A percentile compares a stretch with the other conserved stretches of the same genome.
Evolutionary conservation across 1,140 invertebrate genomes (phyloP).

Genomic region (Choristoneura fumiferana): DNA sequence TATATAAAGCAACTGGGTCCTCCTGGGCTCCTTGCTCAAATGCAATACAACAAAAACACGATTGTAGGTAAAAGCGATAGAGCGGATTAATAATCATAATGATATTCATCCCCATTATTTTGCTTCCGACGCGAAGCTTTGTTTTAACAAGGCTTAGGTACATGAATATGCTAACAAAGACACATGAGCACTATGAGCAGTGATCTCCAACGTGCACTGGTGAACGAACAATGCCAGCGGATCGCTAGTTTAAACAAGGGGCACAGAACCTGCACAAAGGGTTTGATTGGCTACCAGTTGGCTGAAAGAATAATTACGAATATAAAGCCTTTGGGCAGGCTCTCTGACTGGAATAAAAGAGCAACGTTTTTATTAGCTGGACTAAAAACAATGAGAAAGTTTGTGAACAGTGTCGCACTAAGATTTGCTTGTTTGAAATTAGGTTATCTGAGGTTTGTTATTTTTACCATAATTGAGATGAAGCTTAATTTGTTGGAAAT

Average conservation of each 20-base stretch:
- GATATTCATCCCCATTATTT: constrained; percentile 14
- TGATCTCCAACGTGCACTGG: neutral
- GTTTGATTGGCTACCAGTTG: constrained; percentile 13
- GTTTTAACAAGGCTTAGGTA: constrained; percentile 15
- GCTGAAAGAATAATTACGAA: constrained; percentile 13
- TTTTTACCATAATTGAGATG: no score
- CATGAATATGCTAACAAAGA: constrained; percentile 15
- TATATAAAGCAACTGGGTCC: no score
- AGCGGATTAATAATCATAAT: constrained; percentile 5
- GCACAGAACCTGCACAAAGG: constrained; percentile 5
- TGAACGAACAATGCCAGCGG: constrained; percentile 2
- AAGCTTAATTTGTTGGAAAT: no score
- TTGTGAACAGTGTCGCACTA: no score
- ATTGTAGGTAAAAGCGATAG: neutral
- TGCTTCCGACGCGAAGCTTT: constrained; percentile 4
- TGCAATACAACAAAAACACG: no score
- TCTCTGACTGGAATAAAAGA: constrained; percentile 5
- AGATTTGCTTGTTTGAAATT: no score
- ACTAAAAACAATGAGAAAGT: neutral
- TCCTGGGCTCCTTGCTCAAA: no score
- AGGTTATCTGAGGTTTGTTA: no score
- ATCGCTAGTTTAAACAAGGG: constrained; percentile 16
- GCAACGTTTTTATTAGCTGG: neutral
- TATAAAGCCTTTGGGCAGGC: neutral
- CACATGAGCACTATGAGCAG: constrained; percentile 13